A percentile compares a stretch with the other conserved stretches of the same genome.
Evolutionary conservation across 2,797 vertebrate species (phyloP).

Genomic region (Phaenicophaeus curvirostris): DNA sequence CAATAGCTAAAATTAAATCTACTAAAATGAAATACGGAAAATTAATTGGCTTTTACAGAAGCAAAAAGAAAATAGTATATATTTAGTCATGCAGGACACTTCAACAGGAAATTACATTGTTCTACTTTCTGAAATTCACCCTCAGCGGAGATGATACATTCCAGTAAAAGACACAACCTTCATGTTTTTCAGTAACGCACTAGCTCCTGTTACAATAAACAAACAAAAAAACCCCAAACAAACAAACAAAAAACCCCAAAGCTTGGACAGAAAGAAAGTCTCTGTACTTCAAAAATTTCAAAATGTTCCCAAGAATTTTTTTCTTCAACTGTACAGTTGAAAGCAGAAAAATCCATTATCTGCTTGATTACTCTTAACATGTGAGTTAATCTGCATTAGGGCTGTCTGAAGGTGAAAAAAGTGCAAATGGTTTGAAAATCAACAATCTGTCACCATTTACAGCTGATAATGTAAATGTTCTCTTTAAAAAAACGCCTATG

Average conservation of each 20-base stretch:
- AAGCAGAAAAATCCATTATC: background rate
- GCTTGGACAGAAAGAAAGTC: background rate
- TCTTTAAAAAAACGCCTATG: background rate
- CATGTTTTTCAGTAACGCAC: background rate
- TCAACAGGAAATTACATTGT: background rate
- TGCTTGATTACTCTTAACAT: background rate
- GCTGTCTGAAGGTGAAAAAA: background rate
- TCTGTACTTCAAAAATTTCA: background rate
- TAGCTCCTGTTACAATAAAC: background rate
- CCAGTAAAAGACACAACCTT: background rate
- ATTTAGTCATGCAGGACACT: background rate
- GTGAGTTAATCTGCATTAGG: background rate
- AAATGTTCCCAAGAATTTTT: background rate
- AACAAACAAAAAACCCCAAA: background rate
- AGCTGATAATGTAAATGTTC: background rate
- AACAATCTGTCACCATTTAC: background rate
- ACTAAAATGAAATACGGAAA: background rate
- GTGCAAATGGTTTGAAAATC: background rate
- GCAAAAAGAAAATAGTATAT: background rate
- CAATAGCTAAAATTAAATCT: background rate
- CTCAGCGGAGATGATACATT: background rate
- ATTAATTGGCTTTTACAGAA: background rate
- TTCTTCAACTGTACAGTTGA: background rate
- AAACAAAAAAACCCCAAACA: too few relatives aligned
- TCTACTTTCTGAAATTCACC: background rate